Conservation (phyloP, 2,797 vertebrate species). For the Rhinophrynus dorsalis region DNA sequence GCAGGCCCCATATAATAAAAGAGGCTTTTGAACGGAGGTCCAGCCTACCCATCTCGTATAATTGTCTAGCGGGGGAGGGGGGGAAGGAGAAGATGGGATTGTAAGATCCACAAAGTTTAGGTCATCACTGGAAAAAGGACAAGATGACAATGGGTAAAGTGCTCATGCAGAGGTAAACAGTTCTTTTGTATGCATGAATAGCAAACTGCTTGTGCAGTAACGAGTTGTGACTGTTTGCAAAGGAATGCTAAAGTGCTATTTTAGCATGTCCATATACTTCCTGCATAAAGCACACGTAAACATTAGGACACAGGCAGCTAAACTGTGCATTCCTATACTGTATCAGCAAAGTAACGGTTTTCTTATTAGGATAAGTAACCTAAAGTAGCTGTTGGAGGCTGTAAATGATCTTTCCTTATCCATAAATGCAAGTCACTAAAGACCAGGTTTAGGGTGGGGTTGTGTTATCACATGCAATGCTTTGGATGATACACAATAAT, state of each 20-base stretch:
- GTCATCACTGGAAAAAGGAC: background rate
- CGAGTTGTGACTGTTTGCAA: background rate
- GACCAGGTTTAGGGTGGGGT: constrained; percentile 7
- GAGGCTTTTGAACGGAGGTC: background rate
- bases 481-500: too few relatives aligned
- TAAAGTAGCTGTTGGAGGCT: too few relatives aligned
- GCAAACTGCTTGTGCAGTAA: background rate
- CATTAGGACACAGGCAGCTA: background rate
- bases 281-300: background rate
- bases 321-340: too few relatives aligned
- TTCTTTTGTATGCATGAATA: background rate
- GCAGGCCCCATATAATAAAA: background rate
- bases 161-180: too few relatives aligned
- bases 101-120: constrained; percentile 9
- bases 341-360: too few relatives aligned
- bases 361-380: too few relatives aligned
- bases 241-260: constrained; percentile 2
- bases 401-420: too few relatives aligned
- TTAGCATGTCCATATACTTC: background rate
- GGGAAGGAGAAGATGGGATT: background rate
- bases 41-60: background rate
- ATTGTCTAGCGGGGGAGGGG: constrained; percentile 1
- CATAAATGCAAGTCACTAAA: too few relatives aligned
- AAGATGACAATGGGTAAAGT: background rate
- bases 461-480: too few relatives aligned